Percentiles rank a stretch among this genome's conserved stretches.
Conservation (phyloP, 2,888 invertebrate genomes). For the Adineta ricciae region DNA sequence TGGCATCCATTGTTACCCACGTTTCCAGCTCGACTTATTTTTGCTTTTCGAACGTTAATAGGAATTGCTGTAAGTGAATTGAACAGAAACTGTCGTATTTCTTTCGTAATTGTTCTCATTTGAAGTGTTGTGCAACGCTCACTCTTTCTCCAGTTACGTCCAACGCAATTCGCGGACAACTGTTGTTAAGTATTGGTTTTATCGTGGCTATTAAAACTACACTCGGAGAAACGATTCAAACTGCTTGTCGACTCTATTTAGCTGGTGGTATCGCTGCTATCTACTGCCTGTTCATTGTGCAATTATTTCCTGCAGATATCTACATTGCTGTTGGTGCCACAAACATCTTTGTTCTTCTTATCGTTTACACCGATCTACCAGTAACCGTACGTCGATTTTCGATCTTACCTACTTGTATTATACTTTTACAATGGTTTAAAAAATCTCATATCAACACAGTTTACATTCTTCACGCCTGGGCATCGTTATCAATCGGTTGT, state of each 20-base stretch:
- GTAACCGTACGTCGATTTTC: neutral
- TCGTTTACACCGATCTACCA: slow-evolving; percentile 17
- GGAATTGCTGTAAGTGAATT: neutral
- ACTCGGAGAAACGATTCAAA: slow-evolving; percentile 7
- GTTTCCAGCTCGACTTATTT: neutral
- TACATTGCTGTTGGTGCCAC: neutral
- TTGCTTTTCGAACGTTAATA: neutral
- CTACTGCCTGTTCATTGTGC: neutral
- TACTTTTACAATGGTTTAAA: neutral
- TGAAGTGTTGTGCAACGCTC: neutral
- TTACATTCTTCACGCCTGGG: neutral
- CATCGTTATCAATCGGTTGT: neutral
- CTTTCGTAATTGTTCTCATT: neutral
- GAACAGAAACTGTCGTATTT: too few species aligned
- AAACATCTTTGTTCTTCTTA: neutral
- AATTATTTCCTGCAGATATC: neutral
- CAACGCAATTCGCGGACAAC: neutral
- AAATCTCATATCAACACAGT: neutral
- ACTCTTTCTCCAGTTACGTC: neutral
- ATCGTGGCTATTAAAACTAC: neutral
- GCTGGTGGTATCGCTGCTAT: neutral
- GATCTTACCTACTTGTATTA: neutral
- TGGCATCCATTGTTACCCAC: slow-evolving; percentile 14
- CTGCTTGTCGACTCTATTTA: neutral
- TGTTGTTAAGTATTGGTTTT: neutral